These are phyloP conservation scores for Drosophila acutilabella DNA, from an alignment of 2,888 invertebrate species.

Conservation along the genomic window DNA sequence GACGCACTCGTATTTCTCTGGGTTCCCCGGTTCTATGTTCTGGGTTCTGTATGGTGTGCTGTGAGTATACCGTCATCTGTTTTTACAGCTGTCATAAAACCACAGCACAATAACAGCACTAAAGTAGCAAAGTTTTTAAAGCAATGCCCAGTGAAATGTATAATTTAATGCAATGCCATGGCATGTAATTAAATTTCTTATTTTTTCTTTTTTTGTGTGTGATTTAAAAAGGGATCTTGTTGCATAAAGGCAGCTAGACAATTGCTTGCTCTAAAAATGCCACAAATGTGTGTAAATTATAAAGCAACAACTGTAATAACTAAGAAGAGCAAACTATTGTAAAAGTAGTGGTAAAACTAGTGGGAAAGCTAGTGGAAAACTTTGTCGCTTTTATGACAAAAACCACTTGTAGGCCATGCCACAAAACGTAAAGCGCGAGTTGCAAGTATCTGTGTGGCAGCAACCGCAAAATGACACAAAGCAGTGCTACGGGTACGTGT, in stretches of 20 bases:
- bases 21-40: neutral
- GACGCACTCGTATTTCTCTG: no score
- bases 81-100: slow-evolving; percentile 76
- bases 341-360: slow-evolving; percentile 57
- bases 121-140: slow-evolving; percentile 64
- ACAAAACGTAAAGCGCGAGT: slow-evolving; percentile 57
- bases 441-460: slow-evolving; percentile 40
- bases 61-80: slow-evolving; percentile 61
- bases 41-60: neutral
- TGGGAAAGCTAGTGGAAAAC: slow-evolving; percentile 44
- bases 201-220: slow-evolving; percentile 38
- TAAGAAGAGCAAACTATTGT: slow-evolving; percentile 48
- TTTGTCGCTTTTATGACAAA: slow-evolving; percentile 76
- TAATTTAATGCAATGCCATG: slow-evolving; percentile 63
- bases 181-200: slow-evolving; percentile 70
- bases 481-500: slow-evolving; percentile 24
- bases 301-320: slow-evolving; percentile 56
- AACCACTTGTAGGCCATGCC: slow-evolving; percentile 76
- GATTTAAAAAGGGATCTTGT: slow-evolving; percentile 65
- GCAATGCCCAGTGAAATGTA: slow-evolving; percentile 38
- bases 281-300: slow-evolving; percentile 76
- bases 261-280: slow-evolving; percentile 78
- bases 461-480: slow-evolving; percentile 8
- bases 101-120: slow-evolving; percentile 47
- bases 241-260: slow-evolving; percentile 52